Evolutionary conservation across 2,888 invertebrate genomes (phyloP).

Genomic region (Drosophila pseudotakahashii): DNA sequence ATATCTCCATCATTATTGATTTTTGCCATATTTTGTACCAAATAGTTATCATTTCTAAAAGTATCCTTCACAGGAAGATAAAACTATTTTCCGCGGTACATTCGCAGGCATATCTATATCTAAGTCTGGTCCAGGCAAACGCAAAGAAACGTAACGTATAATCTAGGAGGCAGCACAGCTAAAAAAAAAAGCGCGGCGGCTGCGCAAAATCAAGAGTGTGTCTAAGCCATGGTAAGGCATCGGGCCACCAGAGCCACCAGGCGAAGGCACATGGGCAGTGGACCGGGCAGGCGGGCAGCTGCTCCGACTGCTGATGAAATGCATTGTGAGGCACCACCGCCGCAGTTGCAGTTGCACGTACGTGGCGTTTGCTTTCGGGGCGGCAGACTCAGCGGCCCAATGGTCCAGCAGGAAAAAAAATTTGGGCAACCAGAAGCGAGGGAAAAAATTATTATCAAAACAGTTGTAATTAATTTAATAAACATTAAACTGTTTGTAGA

Average conservation of each 20-base stretch:
- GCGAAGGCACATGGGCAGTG: conserved; percentile 24
- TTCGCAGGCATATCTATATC: conserved; percentile 58
- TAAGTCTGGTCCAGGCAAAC: conserved; percentile 67
- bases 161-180: conserved; percentile 60
- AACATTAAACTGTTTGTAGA: no score
- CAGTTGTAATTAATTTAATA: neutral
- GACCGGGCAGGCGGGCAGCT: conserved; percentile 53
- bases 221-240: conserved; percentile 59
- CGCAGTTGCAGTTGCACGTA: conserved; percentile 52
- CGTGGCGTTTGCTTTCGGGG: conserved; percentile 75
- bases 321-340: conserved; percentile 66
- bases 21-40: no score
- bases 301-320: conserved; percentile 66
- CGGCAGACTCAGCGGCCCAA: conserved; percentile 37
- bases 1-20: no score
- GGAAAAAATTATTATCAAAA: neutral
- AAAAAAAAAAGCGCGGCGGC: conserved; percentile 20
- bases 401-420: conserved; percentile 20
- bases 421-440: neutral
- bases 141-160: conserved; percentile 75
- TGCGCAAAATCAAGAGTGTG: conserved; percentile 73
- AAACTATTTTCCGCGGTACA: conserved; percentile 18
- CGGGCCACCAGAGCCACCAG: conserved; percentile 24
- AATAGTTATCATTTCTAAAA: no score
- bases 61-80: neutral